Evolutionary conservation across 1,140 invertebrate species (phyloP), one percentile per base, ranked within the genome.

Genomic region (Gryon sp.): DNA sequence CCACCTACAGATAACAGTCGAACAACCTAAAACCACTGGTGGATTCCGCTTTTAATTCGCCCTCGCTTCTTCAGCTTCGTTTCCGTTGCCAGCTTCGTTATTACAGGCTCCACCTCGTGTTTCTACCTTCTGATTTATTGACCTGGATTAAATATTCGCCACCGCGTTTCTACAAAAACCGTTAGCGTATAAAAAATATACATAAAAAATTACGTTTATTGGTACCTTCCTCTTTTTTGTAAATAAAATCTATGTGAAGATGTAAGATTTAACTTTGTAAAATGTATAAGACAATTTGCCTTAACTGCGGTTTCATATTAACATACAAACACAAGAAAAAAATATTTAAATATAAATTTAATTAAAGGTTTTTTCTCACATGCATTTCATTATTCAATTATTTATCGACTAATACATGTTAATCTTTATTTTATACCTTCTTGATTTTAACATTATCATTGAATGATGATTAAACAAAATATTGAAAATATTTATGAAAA

Each of bases 81-180:
- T 80, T 80, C 81, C 80, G 76, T 57, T 66, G 59, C 53, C 76
- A 78, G 78, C 78, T 80, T 82, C 80, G 82, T 82, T 83, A 80
- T 83, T 83, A 82, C 77, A 66, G 62, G 66, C 76, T 79, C 60
- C 70, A 32, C 76, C 50, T 53, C 59, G 63, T 69, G 50, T 55
- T 70, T 62, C 45, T 63, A 30, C 72, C 66, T 60, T 62, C 78
- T 83, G 82, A 83, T 83, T 83, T 83, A 83, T 83, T 79, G 77
- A 74, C 75, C 68, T 50, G 80, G 77, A 80, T 83, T 80, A 80
- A 83, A 81, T 80, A 83, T 83, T 81, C 77, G 78, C 78, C 68
- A 76, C 66, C 70, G 68, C 73, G 53, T 57, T 73, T 68, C 77
- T 62, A 63, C 50, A 72, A 72, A 77, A 79, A 77, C 59, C 73